A percentile compares a stretch with the other conserved stretches of the same genome.
These are phyloP conservation scores for Rhingia campestris DNA, from an alignment of 2,888 invertebrate species.

Conservation along the genomic window DNA sequence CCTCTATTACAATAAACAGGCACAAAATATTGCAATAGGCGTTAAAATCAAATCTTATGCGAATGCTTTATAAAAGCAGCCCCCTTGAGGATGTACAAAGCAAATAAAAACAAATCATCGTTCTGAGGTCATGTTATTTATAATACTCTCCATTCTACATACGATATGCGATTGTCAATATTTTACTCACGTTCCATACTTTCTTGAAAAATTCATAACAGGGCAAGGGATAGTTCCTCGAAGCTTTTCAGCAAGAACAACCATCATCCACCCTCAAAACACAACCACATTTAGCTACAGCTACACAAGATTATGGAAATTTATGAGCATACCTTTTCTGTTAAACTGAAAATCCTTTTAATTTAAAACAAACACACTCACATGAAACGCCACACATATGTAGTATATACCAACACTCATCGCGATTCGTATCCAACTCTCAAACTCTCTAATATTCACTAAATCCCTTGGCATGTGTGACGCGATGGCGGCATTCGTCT, in stretches of 20 bases:
- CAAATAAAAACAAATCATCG: too few species aligned
- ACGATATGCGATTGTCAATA: too few species aligned
- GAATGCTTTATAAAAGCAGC: too few species aligned
- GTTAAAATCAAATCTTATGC: too few species aligned
- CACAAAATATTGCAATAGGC: too few species aligned
- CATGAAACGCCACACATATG: slow-evolving; percentile 5
- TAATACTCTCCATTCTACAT: too few species aligned
- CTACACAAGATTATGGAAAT: slow-evolving; percentile 39
- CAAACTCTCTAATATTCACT: not conserved
- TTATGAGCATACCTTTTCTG: slow-evolving; percentile 49
- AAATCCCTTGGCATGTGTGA: slow-evolving; percentile 68
- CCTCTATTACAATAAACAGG: too few species aligned
- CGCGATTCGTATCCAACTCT: not conserved
- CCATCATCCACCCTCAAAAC: not conserved
- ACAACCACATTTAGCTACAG: not conserved
- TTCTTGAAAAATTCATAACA: not conserved
- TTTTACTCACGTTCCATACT: not conserved
- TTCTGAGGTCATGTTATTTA: too few species aligned
- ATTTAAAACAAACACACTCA: slow-evolving; percentile 32
- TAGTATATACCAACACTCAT: slow-evolving; percentile 28
- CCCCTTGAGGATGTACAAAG: too few species aligned
- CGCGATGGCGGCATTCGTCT: slow-evolving; percentile 81
- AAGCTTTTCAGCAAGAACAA: not conserved
- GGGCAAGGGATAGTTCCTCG: not conserved
- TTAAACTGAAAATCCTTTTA: slow-evolving; percentile 49